phyloP scores from a whole-genome alignment of 2,888 invertebrate genomes.

The Agrotis segetum region DNA sequence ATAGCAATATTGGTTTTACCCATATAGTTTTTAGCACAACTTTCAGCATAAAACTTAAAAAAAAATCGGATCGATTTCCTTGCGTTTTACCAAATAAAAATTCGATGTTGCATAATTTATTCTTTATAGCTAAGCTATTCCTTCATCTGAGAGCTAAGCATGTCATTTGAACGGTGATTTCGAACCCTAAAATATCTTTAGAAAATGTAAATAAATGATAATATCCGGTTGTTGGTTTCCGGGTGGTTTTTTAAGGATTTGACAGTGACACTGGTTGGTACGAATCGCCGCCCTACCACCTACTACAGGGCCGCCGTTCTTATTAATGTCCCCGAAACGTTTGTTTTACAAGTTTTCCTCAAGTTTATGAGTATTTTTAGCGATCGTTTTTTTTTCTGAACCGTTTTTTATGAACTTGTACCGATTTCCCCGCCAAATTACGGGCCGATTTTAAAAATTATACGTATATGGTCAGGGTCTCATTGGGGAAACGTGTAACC shows the following conservation, averaged over 20 bases:
- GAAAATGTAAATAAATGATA: slow-evolving; percentile 41
- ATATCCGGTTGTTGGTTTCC: slow-evolving; percentile 37
- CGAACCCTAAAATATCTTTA: slow-evolving; percentile 19
- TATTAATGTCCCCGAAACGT: slow-evolving; percentile 63
- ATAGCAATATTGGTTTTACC: neutral
- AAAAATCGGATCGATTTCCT: neutral
- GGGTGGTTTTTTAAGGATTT: slow-evolving; percentile 62
- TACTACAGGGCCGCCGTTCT: slow-evolving; percentile 43
- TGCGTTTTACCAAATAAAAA: slow-evolving; percentile 1
- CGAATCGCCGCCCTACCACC: slow-evolving; percentile 68
- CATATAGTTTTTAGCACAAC: neutral
- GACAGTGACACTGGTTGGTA: slow-evolving; percentile 72
- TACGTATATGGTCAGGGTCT: too few species aligned
- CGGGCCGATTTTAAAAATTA: too few species aligned
- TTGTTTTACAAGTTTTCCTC: slow-evolving; percentile 53
- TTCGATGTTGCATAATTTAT: neutral
- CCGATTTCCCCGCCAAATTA: too few species aligned
- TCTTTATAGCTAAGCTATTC: too few species aligned
- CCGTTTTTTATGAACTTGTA: neutral
- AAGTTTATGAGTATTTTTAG: slow-evolving; percentile 1
- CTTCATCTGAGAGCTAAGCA: neutral
- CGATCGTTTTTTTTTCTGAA: neutral
- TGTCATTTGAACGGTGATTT: slow-evolving; percentile 6
- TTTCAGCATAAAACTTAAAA: neutral
- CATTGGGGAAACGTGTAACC: too few species aligned